phyloP scores from a whole-genome alignment of 2,113 vertebrate genomes.

The Aspidoscelis tigris region DNA sequence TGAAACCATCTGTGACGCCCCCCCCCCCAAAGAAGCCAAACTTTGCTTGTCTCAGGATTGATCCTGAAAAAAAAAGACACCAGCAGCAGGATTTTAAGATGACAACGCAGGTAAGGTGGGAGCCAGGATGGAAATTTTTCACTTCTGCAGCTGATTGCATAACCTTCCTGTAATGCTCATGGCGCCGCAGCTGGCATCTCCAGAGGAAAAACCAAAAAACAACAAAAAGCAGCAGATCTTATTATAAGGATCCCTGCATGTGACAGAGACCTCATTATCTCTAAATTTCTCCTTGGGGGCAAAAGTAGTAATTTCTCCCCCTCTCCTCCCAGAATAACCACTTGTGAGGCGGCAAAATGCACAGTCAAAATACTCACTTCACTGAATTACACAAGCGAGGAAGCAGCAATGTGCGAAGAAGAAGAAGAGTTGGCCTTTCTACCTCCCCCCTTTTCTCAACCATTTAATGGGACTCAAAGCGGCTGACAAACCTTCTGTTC shows the following conservation, averaged over 20 bases:
- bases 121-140: constrained; percentile 49
- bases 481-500: too few species aligned
- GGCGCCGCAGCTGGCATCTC: constrained; percentile 50
- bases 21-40: neutral
- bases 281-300: neutral
- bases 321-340: constrained; percentile 13
- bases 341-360: neutral
- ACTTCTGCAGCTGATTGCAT: constrained; percentile 51
- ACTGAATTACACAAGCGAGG: neutral
- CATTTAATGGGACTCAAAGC: too few species aligned
- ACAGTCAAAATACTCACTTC: neutral
- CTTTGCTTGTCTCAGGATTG: neutral
- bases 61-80: neutral
- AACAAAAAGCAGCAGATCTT: neutral
- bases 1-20: neutral
- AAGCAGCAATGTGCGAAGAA: neutral
- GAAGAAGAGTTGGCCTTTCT: too few species aligned
- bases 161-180: constrained; percentile 54
- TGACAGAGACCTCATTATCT: constrained; percentile 48
- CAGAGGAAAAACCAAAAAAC: constrained; percentile 52
- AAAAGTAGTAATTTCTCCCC: rapidly evolving
- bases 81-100: neutral
- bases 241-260: constrained; percentile 42
- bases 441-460: too few species aligned
- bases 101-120: constrained; percentile 3